Percentiles rank a stretch among this genome's conserved stretches.
Conservation (phyloP, 2,888 invertebrate genomes). For the Oxyteleia sp. region DNA sequence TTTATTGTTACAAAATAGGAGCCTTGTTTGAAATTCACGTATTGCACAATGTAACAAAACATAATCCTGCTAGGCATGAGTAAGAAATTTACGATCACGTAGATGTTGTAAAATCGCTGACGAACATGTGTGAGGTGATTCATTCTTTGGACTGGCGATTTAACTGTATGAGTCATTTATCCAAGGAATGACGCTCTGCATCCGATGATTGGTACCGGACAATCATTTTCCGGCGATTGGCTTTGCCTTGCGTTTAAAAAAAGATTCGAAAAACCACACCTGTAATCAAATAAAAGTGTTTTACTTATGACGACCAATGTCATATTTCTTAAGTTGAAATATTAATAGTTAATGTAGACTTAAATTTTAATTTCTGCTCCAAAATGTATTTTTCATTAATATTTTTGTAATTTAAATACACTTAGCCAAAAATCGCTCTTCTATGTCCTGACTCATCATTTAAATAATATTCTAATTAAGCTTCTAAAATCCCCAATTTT, state of each 20-base stretch:
- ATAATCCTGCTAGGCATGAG: constrained; percentile 13
- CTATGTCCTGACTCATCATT: no score
- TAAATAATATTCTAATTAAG: no score
- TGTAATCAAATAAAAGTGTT: constrained; percentile 8
- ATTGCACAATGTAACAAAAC: constrained; percentile 23
- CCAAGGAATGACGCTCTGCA: constrained; percentile 56
- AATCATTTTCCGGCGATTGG: constrained; percentile 50
- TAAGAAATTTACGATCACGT: constrained; percentile 34
- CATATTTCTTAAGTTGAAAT: no score
- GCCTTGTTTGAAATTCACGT: constrained; percentile 16
- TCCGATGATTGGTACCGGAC: constrained; percentile 34
- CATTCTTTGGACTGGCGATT: constrained; percentile 60
- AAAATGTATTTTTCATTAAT: no score
- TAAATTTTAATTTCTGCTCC: no score
- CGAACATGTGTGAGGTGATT: constrained; percentile 74
- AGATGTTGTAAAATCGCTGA: constrained; percentile 76
- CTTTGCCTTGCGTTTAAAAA: constrained; percentile 18
- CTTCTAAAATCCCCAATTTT: no score
- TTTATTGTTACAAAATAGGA: background rate
- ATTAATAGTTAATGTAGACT: no score
- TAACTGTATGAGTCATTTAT: constrained; percentile 74
- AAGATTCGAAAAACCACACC: constrained; percentile 22
- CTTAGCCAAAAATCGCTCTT: no score
- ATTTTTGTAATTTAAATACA: no score
- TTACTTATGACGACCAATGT: no score